These are phyloP conservation scores for Lucilia cuprina DNA, from an alignment of 1,140 invertebrate species.

Conservation along the genomic window DNA sequence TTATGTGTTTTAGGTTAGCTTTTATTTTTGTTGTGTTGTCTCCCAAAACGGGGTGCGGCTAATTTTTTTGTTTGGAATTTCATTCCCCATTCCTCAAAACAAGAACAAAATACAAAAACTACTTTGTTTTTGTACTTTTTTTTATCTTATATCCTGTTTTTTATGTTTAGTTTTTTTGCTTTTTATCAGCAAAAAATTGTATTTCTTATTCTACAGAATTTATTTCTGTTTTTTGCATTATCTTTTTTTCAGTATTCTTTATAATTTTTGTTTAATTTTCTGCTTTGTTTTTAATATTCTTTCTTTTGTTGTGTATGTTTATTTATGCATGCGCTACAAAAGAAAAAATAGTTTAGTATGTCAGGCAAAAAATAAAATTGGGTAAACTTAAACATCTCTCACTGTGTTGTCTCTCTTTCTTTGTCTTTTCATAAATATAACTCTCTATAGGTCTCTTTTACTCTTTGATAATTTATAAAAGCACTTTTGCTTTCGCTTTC, in stretches of 20 bases:
- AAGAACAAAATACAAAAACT: background rate
- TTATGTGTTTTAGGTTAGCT: background rate
- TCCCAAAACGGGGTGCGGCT: background rate
- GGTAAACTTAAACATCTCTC: background rate
- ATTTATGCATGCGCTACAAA: background rate
- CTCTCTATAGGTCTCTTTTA: background rate
- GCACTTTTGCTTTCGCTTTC: background rate
- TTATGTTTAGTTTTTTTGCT: background rate
- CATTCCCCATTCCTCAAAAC: background rate
- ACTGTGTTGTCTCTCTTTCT: too few relatives aligned
- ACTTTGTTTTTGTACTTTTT: background rate
- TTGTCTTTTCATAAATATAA: too few relatives aligned
- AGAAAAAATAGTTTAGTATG: conserved; percentile 22
- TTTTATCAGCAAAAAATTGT: background rate
- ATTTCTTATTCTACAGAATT: too few relatives aligned
- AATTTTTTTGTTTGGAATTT: background rate
- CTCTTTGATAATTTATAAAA: background rate
- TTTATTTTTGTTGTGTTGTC: background rate
- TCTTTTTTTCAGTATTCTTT: background rate
- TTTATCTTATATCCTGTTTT: background rate
- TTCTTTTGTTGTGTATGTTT: too few relatives aligned
- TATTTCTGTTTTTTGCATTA: background rate
- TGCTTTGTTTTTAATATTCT: too few relatives aligned
- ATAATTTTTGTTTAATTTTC: background rate
- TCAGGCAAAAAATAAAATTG: background rate